Evolutionary conservation across 1,140 invertebrate species (phyloP).

Genomic region (Liolophura sinensis): DNA sequence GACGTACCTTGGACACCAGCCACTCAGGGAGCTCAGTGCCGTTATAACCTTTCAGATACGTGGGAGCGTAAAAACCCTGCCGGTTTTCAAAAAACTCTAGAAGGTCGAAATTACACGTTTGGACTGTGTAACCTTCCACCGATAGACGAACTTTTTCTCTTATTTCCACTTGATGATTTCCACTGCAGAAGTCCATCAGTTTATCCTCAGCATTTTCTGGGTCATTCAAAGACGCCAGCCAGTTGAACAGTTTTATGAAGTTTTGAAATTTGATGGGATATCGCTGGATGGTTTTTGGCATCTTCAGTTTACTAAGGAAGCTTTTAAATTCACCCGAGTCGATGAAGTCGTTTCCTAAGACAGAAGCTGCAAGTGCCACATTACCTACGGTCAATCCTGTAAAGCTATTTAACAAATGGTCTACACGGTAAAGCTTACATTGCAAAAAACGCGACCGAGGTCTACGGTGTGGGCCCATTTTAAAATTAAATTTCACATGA

Average conservation of each 20-base stretch:
- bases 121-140: too few species aligned
- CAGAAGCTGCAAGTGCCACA: constrained; percentile 75
- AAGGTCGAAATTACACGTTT: too few species aligned
- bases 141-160: constrained; percentile 18
- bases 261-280: constrained; percentile 49
- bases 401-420: constrained; percentile 71
- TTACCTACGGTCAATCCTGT: constrained; percentile 68
- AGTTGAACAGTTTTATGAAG: constrained; percentile 72
- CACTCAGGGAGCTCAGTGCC: constrained; percentile 62
- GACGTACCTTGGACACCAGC: constrained; percentile 68
- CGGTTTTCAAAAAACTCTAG: constrained; percentile 12
- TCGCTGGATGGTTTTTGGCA: constrained; percentile 55
- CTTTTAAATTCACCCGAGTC: constrained; percentile 67
- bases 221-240: constrained; percentile 70
- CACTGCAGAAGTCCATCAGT: constrained; percentile 42
- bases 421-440: constrained; percentile 71
- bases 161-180: too few species aligned
- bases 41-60: constrained; percentile 25
- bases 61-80: constrained; percentile 13
- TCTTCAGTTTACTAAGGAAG: constrained; percentile 71
- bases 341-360: constrained; percentile 89
- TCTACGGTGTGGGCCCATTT: not conserved
- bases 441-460: constrained; percentile 17
- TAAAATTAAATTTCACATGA: constrained; percentile 62
- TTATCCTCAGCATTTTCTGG: constrained; percentile 71